Percentiles rank a stretch among this genome's conserved stretches.
phyloP scores from a whole-genome alignment of 2,113 vertebrate species.

The Gambusia affinis region DNA sequence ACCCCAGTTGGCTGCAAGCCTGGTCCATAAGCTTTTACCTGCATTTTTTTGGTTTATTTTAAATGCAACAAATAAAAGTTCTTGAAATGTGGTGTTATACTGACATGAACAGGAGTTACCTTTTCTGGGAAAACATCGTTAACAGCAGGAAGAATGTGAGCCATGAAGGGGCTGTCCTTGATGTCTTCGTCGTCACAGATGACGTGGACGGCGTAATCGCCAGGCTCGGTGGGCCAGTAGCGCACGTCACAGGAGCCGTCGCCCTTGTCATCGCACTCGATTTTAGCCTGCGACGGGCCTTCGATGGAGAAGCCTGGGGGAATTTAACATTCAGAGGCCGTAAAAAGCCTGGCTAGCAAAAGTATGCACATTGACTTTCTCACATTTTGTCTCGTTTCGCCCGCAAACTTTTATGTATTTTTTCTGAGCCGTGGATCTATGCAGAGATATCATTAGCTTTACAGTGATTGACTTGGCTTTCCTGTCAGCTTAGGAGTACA shows the following conservation, averaged over 20 bases:
- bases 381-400: background rate
- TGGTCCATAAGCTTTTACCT: slow-evolving; percentile 93
- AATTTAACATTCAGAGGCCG: background rate
- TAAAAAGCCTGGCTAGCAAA: background rate
- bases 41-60: background rate
- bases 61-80: background rate
- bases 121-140: slow-evolving; percentile 88
- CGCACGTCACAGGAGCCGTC: slow-evolving; percentile 94
- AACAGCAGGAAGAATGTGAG: slow-evolving; percentile 88
- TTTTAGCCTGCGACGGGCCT: slow-evolving; percentile 93
- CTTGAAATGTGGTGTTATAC: background rate
- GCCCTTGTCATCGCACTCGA: slow-evolving; percentile 93
- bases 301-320: slow-evolving; percentile 92
- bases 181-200: slow-evolving; percentile 96
- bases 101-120: slow-evolving; percentile 67
- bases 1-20: slow-evolving; percentile 89
- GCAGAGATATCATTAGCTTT: background rate
- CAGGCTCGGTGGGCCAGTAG: slow-evolving; percentile 94
- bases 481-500: background rate
- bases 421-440: background rate
- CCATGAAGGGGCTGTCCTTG: slow-evolving; percentile 93
- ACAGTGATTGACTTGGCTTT: background rate
- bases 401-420: background rate
- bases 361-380: background rate
- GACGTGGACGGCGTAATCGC: slow-evolving; percentile 94